Conservation (phyloP, 2,888 invertebrate genomes). For the Calameuta idolon region DNA sequence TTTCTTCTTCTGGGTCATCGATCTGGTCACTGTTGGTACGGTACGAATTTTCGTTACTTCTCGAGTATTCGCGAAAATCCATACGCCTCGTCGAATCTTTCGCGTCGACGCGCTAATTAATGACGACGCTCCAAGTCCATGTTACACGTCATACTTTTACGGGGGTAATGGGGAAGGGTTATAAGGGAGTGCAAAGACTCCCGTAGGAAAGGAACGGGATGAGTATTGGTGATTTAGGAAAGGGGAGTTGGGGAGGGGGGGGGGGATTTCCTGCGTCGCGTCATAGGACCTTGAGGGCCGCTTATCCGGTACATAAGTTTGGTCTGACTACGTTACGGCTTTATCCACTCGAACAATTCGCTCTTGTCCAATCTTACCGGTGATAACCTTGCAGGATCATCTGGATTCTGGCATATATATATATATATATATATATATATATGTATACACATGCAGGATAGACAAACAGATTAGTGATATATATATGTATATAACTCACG, state of each 20-base stretch:
- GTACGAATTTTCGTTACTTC: not conserved
- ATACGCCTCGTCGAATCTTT: no score
- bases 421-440: not conserved
- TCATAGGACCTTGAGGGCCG: constrained; percentile 34
- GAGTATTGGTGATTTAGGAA: not conserved
- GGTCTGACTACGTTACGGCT: constrained; percentile 18
- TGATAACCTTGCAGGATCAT: not conserved
- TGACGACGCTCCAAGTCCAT: not conserved
- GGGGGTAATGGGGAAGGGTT: not conserved
- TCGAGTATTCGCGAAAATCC: not conserved
- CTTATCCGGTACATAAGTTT: constrained; percentile 12
- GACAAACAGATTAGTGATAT: not conserved
- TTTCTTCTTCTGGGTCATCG: not conserved
- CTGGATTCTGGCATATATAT: not conserved
- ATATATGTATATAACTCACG: not conserved
- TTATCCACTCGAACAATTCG: constrained; percentile 21
- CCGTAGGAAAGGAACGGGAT: not conserved
- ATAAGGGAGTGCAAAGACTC: not conserved
- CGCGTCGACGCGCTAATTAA: not conserved
- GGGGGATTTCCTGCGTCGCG: constrained; percentile 28
- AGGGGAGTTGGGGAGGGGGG: not conserved
- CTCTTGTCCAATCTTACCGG: constrained; percentile 15
- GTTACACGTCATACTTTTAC: not conserved
- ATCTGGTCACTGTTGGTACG: not conserved
- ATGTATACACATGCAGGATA: not conserved